Conservation (phyloP, 53 echinoderm and acorn worm genomes). For the Crossaster papposus region DNA sequence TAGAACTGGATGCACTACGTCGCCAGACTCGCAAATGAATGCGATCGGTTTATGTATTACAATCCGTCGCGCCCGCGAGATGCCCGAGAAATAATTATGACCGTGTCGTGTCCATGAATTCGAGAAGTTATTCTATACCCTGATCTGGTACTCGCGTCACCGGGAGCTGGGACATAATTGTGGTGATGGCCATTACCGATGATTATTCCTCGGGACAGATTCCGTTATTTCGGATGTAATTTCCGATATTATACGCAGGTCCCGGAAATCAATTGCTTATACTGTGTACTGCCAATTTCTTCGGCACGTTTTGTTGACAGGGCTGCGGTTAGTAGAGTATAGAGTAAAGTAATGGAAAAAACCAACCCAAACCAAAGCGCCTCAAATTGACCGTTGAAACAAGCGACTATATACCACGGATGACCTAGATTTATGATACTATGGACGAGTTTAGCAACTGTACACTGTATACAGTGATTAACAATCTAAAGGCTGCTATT, state of each 20-base stretch:
- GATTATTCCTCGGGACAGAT: constrained; percentile 9
- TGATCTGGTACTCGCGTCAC: constrained; percentile 3
- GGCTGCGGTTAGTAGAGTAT: not conserved
- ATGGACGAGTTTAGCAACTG: too few species aligned
- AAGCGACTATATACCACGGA: too few species aligned
- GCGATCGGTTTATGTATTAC: not conserved
- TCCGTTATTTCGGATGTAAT: not conserved
- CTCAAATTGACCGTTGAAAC: too few species aligned
- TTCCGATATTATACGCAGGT: not conserved
- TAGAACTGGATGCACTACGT: not conserved
- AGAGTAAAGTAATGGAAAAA: not conserved
- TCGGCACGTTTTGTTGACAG: not conserved
- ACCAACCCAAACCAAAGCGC: not conserved
- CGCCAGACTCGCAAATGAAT: not conserved
- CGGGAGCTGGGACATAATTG: not conserved
- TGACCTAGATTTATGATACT: too few species aligned
- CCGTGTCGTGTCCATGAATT: constrained; percentile 10
- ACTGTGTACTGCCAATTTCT: not conserved
- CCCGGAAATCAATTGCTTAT: not conserved
- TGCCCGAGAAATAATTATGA: not conserved
- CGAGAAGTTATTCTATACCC: not conserved
- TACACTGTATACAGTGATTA: too few species aligned
- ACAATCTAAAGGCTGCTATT: too few species aligned
- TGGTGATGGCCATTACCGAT: constrained; percentile 9
- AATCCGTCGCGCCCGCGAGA: not conserved